phyloP scores from a whole-genome alignment of 64 coral and sea anemone genomes.

The Acropora tenuis region DNA sequence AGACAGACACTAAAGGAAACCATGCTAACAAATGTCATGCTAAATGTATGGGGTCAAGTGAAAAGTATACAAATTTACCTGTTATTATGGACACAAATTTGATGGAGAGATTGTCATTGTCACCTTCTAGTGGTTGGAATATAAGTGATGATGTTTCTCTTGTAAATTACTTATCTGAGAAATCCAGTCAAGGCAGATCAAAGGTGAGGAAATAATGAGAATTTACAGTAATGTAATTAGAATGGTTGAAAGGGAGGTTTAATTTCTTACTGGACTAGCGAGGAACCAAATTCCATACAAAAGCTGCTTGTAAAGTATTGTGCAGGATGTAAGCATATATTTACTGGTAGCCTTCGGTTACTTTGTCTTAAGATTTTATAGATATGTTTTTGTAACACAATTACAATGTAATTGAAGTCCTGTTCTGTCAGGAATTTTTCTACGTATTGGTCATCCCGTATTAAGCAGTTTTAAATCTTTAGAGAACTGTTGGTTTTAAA shows the following conservation, averaged over 20 bases:
- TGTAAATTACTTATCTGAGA: constrained; percentile 74
- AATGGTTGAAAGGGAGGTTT: too few species aligned
- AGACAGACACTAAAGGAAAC: background rate
- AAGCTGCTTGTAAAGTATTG: too few species aligned
- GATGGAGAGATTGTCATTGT: constrained; percentile 40
- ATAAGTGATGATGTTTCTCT: constrained; percentile 72
- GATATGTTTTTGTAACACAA: too few species aligned
- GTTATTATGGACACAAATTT: constrained; percentile 49
- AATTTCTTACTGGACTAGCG: too few species aligned
- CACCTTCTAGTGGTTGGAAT: constrained; percentile 62
- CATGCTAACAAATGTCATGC: background rate
- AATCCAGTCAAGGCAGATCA: constrained; percentile 73
- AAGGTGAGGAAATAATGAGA: constrained; percentile 37
- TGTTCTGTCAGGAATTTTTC: too few species aligned
- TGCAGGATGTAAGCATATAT: too few species aligned
- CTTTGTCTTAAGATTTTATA: too few species aligned
- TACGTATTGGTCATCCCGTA: too few species aligned
- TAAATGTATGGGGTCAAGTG: background rate
- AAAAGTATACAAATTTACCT: constrained; percentile 39
- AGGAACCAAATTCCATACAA: too few species aligned
- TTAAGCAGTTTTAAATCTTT: too few species aligned
- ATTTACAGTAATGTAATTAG: too few species aligned
- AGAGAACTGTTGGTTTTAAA: background rate
- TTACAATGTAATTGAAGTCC: background rate
- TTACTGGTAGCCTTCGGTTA: too few species aligned